phyloP scores from a whole-genome alignment of 2,888 invertebrate species.

The Drosophila anomalata region DNA sequence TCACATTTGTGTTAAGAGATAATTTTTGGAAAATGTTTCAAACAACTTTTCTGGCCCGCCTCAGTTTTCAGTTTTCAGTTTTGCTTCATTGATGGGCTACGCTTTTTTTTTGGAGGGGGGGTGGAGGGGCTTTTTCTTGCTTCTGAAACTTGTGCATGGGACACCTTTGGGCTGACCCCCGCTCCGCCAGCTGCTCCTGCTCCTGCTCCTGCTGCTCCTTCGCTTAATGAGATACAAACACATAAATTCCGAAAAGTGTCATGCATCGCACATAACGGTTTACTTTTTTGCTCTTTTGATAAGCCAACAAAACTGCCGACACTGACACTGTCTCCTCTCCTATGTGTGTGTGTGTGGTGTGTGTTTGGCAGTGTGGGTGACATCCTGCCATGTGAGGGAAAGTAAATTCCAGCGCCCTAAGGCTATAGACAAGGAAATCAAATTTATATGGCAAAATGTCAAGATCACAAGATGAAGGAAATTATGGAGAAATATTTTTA shows the following conservation, averaged over 20 bases:
- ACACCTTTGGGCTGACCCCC: constrained; percentile 59
- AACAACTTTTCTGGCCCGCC: constrained; percentile 60
- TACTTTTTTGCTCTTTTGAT: constrained; percentile 74
- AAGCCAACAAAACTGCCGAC: constrained; percentile 68
- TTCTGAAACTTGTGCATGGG: constrained; percentile 49
- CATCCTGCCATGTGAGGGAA: not conserved
- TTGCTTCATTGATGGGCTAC: constrained; percentile 47
- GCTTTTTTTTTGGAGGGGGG: constrained; percentile 16
- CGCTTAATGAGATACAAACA: constrained; percentile 83
- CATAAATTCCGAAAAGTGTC: constrained; percentile 83
- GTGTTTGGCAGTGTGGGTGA: constrained; percentile 9
- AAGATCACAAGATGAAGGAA: constrained; percentile 6
- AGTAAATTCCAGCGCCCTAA: constrained; percentile 53
- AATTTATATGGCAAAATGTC: constrained; percentile 37
- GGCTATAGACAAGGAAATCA: constrained; percentile 78
- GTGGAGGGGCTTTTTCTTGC: constrained; percentile 19
- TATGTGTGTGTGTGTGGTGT: constrained; percentile 10
- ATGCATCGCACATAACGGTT: constrained; percentile 80
- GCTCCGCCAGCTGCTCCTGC: not conserved
- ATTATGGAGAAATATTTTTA: too few species aligned
- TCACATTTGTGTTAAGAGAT: constrained; percentile 78
- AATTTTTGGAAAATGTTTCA: constrained; percentile 73
- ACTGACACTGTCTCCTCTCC: constrained; percentile 28
- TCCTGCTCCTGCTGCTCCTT: constrained; percentile 33
- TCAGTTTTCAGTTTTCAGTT: constrained; percentile 51